A percentile compares a stretch with the other conserved stretches of the same genome.
Evolutionary conservation across 2,797 vertebrate genomes (phyloP).

Genomic region (Ctenopoma kingsleyae): DNA sequence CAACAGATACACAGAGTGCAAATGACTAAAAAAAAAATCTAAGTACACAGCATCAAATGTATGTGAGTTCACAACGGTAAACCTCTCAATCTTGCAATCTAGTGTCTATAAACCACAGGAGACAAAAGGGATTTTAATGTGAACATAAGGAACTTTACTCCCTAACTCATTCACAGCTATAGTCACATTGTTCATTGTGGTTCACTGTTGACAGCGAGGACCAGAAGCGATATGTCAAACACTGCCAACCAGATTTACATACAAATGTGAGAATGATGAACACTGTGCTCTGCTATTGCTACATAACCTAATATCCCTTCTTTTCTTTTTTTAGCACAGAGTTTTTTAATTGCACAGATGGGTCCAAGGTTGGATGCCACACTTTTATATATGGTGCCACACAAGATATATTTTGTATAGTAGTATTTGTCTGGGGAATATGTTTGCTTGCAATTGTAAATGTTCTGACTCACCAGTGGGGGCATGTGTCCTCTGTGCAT

Average conservation of each 20-base stretch:
- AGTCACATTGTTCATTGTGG: conserved; percentile 14
- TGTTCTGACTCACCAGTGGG: conserved; percentile 88
- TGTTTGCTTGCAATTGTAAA: conserved; percentile 13
- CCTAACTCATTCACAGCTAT: conserved; percentile 4
- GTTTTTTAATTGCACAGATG: neutral
- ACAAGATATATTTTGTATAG: neutral
- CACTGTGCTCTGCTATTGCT: conserved; percentile 1
- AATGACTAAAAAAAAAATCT: conserved; percentile 30
- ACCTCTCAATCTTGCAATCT: conserved; percentile 3
- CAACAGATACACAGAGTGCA: conserved; percentile 29
- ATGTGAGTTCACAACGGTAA: conserved; percentile 7
- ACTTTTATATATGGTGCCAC: neutral
- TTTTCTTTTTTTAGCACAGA: neutral
- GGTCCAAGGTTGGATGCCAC: too few relatives aligned
- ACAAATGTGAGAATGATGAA: neutral
- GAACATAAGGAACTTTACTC: conserved; percentile 1
- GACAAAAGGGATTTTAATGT: conserved; percentile 21
- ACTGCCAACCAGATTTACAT: conserved; percentile 1
- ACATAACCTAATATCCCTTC: neutral
- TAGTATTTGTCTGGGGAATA: neutral
- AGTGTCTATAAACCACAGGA: conserved; percentile 32
- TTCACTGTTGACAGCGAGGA: conserved; percentile 10
- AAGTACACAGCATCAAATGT: conserved; percentile 1
- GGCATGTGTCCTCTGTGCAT: conserved; percentile 99
- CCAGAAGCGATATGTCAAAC: conserved; percentile 24